A percentile compares a stretch with the other conserved stretches of the same genome.
Conservation (phyloP, 92 coral and sea anemone genomes). For the Meandrina meandrites region DNA sequence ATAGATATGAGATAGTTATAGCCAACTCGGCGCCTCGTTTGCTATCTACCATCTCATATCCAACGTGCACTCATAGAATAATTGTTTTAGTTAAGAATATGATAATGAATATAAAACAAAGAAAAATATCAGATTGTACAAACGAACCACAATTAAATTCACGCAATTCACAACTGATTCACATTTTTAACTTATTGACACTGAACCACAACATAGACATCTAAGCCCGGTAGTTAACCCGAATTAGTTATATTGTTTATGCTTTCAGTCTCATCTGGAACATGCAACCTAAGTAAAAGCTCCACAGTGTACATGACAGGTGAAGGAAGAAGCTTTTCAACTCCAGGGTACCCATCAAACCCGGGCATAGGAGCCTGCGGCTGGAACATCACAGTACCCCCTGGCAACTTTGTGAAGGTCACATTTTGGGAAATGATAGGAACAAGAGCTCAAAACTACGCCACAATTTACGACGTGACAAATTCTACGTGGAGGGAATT, state of each 20-base stretch:
- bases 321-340: constrained; percentile 17
- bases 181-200: too few species aligned
- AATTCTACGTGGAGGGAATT: not conserved
- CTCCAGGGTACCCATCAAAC: constrained; percentile 44
- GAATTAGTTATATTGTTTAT: not conserved
- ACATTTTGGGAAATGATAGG: constrained; percentile 14
- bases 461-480: not conserved
- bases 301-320: constrained; percentile 29
- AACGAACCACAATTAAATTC: too few species aligned
- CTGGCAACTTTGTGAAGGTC: constrained; percentile 35
- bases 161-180: too few species aligned
- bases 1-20: too few species aligned
- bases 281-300: constrained; percentile 23
- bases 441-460: not conserved
- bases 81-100: too few species aligned
- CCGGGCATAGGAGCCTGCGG: constrained; percentile 34
- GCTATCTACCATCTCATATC: too few species aligned
- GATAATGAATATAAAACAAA: too few species aligned
- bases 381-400: constrained; percentile 44
- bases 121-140: too few species aligned
- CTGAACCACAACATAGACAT: too few species aligned
- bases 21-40: too few species aligned
- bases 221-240: too few species aligned
- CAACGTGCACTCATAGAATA: too few species aligned
- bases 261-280: constrained; percentile 43